Evolutionary conservation across 2,797 vertebrate genomes (phyloP).

Genomic region (Bryconaethiops microstoma): DNA sequence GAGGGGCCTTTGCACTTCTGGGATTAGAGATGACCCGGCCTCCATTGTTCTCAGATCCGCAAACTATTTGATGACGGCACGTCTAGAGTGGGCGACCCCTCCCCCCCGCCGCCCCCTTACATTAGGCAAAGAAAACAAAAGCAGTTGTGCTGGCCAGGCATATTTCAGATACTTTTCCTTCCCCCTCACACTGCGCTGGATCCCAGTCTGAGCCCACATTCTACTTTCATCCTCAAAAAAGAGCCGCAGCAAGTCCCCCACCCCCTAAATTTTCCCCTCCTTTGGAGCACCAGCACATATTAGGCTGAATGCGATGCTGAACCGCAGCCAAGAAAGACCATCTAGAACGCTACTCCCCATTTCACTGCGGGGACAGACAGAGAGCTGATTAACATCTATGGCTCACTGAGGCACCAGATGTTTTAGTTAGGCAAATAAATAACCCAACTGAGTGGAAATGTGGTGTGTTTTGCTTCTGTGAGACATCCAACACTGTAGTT

Average conservation of each 20-base stretch:
- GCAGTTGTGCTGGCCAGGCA: slow-evolving; percentile 40
- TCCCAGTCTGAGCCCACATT: slow-evolving; percentile 18
- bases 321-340: slow-evolving; percentile 53
- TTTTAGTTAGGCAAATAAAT: slow-evolving; percentile 58
- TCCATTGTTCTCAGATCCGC: slow-evolving; percentile 67
- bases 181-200: slow-evolving; percentile 41
- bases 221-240: slow-evolving; percentile 38
- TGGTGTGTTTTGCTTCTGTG: slow-evolving; percentile 14
- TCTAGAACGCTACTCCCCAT: slow-evolving; percentile 58
- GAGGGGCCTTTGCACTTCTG: slow-evolving; percentile 66
- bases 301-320: slow-evolving; percentile 35
- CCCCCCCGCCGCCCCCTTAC: slow-evolving; percentile 14
- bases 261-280: slow-evolving; percentile 29
- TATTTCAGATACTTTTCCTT: slow-evolving; percentile 46
- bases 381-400: slow-evolving; percentile 46
- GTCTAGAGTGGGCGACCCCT: slow-evolving; percentile 60
- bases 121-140: slow-evolving; percentile 56
- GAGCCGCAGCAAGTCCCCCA: background rate
- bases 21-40: slow-evolving; percentile 63
- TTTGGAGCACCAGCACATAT: background rate
- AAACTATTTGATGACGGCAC: slow-evolving; percentile 72
- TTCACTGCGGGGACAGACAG: slow-evolving; percentile 53
- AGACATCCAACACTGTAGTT: slow-evolving; percentile 38
- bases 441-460: slow-evolving; percentile 17
- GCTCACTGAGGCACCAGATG: slow-evolving; percentile 62